Conservation (phyloP, 2,888 invertebrate species). For the Amphipoea oculea region DNA sequence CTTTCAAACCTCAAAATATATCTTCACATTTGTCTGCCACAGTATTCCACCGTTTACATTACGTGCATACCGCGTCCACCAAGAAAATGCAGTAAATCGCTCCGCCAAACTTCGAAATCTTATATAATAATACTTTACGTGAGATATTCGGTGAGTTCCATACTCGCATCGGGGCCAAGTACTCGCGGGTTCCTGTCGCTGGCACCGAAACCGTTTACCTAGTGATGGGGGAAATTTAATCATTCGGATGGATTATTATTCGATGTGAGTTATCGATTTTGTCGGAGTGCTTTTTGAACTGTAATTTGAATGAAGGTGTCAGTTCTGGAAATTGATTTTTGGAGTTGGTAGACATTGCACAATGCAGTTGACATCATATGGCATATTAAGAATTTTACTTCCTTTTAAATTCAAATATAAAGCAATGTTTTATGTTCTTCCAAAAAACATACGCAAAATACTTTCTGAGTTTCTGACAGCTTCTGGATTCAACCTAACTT, state of each 20-base stretch:
- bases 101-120: constrained; percentile 12
- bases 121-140: constrained; percentile 40
- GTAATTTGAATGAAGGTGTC: constrained; percentile 17
- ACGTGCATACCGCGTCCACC: neutral
- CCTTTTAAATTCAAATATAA: neutral
- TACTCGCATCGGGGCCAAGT: constrained; percentile 11
- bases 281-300: constrained; percentile 15
- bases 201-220: constrained; percentile 34
- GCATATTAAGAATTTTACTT: neutral
- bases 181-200: constrained; percentile 21
- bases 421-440: neutral
- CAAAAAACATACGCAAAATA: neutral
- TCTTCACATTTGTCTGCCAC: neutral
- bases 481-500: neutral
- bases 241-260: constrained; percentile 43
- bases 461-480: neutral
- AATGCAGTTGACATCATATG: neutral
- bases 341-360: neutral
- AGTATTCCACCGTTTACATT: neutral
- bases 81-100: constrained; percentile 30
- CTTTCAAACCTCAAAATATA: neutral
- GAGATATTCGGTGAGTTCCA: constrained; percentile 21
- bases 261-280: constrained; percentile 33
- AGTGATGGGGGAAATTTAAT: constrained; percentile 48
- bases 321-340: neutral